A percentile compares a stretch with the other conserved stretches of the same genome.
Evolutionary conservation across 2,888 invertebrate genomes (phyloP).

Genomic region (Drosophila tanythrix): DNA sequence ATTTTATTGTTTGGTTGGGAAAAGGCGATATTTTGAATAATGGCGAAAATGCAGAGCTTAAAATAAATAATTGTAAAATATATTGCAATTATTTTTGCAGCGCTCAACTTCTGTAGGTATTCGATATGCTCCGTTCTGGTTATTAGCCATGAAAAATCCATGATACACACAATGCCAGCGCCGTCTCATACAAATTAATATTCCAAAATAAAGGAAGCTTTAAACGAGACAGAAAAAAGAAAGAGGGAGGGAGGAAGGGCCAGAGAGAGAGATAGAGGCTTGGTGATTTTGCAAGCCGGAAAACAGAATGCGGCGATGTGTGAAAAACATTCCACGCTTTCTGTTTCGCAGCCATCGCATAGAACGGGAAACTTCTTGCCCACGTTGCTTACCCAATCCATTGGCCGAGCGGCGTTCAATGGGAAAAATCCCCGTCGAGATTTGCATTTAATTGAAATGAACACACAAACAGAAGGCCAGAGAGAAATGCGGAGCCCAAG

Average conservation of each 20-base stretch:
- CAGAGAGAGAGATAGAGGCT: neutral
- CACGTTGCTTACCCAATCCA: constrained; percentile 15
- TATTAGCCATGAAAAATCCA: constrained; percentile 24
- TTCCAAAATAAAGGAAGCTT: constrained; percentile 5
- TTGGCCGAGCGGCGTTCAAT: constrained; percentile 45
- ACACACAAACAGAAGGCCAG: constrained; percentile 45
- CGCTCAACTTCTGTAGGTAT: constrained; percentile 5
- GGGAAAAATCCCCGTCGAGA: constrained; percentile 63
- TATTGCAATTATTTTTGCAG: neutral
- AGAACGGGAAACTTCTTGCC: constrained; percentile 28
- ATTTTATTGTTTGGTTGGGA: neutral
- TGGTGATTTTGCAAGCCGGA: constrained; percentile 48
- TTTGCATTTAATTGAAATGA: constrained; percentile 79
- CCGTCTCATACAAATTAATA: constrained; percentile 52
- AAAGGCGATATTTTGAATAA: neutral
- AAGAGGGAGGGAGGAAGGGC: neutral
- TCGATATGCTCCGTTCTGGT: constrained; percentile 25
- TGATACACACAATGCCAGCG: constrained; percentile 26
- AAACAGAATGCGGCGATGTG: constrained; percentile 77
- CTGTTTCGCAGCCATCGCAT: constrained; percentile 42
- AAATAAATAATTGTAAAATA: constrained; percentile 2
- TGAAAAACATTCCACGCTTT: constrained; percentile 77
- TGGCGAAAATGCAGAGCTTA: neutral
- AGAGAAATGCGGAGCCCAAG: constrained; percentile 41
- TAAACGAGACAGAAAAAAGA: constrained; percentile 57